Conservation (phyloP, 2,888 invertebrate genomes). For the Cantharis flavilabris region DNA sequence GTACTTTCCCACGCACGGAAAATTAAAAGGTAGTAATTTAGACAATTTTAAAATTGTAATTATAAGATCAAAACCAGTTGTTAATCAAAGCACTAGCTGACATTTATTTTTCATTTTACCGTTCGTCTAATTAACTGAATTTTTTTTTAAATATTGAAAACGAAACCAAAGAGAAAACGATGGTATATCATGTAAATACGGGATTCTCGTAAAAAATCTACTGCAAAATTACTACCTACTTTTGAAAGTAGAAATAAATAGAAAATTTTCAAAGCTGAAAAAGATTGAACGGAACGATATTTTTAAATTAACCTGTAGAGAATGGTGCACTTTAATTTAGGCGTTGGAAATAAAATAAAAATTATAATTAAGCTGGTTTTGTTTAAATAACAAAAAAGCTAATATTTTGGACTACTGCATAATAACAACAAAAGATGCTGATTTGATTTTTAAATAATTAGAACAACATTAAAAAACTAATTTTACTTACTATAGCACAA, state of each 20-base stretch:
- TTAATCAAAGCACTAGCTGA: neutral
- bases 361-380: neutral
- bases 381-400: neutral
- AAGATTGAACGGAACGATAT: neutral
- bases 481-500: neutral
- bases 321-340: neutral
- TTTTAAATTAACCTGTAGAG: neutral
- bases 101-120: neutral
- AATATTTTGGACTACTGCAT: neutral
- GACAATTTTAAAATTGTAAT: neutral
- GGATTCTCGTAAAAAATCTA: neutral
- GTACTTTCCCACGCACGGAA: neutral
- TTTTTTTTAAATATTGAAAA: neutral
- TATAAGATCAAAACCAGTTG: neutral
- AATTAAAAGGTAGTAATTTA: neutral
- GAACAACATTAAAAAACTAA: neutral
- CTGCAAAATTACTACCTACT: neutral
- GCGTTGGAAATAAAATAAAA: neutral
- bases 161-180: neutral
- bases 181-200: neutral
- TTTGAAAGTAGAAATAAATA: neutral
- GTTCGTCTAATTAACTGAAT: neutral
- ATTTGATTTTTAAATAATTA: neutral
- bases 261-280: neutral
- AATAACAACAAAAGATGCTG: neutral